Evolutionary conservation across 2,113 vertebrate species (phyloP).

Genomic region (Rhabdomys dilectus): DNA sequence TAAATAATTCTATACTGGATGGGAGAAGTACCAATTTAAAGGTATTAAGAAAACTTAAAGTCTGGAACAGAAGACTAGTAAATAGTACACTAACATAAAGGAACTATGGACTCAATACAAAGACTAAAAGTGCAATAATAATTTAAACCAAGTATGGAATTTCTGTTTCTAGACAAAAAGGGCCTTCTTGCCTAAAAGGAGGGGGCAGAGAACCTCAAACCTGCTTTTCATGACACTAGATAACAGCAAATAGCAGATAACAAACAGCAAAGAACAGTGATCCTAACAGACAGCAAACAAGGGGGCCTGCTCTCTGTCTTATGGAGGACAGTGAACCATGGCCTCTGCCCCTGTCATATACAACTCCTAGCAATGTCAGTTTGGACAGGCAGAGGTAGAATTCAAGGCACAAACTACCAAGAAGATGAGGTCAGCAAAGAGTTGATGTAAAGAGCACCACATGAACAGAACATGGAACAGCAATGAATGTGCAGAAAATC

Average conservation of each 20-base stretch:
- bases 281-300: background rate
- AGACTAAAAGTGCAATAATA: background rate
- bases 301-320: background rate
- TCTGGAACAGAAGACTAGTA: background rate
- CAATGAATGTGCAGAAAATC: background rate
- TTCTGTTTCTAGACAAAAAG: conserved; percentile 10
- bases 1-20: conserved; percentile 30
- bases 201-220: background rate
- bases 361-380: background rate
- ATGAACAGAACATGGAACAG: background rate
- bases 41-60: conserved; percentile 29
- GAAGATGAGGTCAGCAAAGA: background rate
- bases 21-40: background rate
- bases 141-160: conserved; percentile 15
- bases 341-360: background rate
- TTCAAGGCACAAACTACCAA: background rate
- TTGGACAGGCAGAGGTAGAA: background rate
- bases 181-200: background rate
- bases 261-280: background rate
- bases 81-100: conserved; percentile 1
- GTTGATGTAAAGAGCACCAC: background rate
- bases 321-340: background rate
- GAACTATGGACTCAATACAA: background rate
- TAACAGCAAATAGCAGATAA: background rate
- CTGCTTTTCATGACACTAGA: background rate